Percentiles rank a stretch among this genome's conserved stretches.
phyloP scores from a whole-genome alignment of 1,140 invertebrate genomes.

The Apis dorsata region DNA sequence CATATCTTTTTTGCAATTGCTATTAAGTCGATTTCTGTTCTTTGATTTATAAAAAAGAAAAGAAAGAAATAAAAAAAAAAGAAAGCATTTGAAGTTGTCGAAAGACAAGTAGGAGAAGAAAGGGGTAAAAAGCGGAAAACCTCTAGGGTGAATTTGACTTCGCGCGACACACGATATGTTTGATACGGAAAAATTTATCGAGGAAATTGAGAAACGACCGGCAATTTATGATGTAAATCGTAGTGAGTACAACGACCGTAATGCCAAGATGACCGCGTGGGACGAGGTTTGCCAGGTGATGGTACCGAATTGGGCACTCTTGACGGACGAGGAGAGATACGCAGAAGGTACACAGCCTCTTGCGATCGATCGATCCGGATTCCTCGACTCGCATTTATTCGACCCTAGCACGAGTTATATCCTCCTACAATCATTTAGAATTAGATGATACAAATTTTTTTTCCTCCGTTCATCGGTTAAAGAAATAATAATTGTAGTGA shows the following conservation, averaged over 20 bases:
- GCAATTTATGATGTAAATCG: conserved; percentile 75
- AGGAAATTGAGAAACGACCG: conserved; percentile 73
- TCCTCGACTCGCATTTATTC: conserved; percentile 38
- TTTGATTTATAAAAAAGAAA: neutral
- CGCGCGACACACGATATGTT: conserved; percentile 62
- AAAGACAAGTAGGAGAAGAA: neutral
- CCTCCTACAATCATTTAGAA: conserved; percentile 20
- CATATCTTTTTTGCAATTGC: neutral
- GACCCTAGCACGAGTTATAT: conserved; percentile 28
- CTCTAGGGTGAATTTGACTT: neutral
- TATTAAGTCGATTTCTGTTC: neutral
- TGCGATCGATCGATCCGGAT: conserved; percentile 65
- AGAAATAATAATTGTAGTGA: neutral
- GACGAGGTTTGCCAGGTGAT: conserved; percentile 74
- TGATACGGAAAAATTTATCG: conserved; percentile 75
- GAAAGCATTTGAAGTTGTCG: too few relatives aligned
- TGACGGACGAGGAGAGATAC: conserved; percentile 72
- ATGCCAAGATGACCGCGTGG: conserved; percentile 75
- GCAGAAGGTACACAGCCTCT: conserved; percentile 71
- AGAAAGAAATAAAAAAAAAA: neutral
- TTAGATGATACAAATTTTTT: conserved; percentile 14
- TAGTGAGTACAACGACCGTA: conserved; percentile 74
- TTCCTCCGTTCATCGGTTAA: neutral
- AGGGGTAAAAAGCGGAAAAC: neutral
- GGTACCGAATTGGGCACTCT: conserved; percentile 71